Base-by-base conservation (phyloP, 2,113 vertebrate species). In the Alligator mississippiensis region DNA sequence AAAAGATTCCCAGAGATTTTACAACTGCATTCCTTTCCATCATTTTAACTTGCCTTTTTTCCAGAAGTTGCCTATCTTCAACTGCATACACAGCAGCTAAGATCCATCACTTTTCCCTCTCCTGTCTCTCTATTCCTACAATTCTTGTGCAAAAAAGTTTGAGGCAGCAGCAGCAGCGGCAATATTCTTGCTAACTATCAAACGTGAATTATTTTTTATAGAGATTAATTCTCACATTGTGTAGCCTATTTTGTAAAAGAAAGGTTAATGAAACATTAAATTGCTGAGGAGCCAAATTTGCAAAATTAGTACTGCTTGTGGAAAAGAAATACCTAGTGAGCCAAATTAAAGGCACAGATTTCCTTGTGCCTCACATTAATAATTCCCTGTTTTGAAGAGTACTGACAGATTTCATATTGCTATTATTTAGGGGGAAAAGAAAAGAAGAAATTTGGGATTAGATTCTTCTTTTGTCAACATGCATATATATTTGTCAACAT, bases 1-100 rank as follows among this genome's bases (percentile, higher is more conserved):
- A n/a, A 91, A 90, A 75, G 27, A 30, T 81, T 74, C 81, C 16
- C 28, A 76, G 15, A 77, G 64, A 60, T 59, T 92, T 85, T 82
- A 30, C 14, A 75, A 4, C 21, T 0, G 1, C 8, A 38, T 68
- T 87, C 21, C 57, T 84, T 70, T 92, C 78, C 14, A 7, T 84
- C 55, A 64, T 66, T 88, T 30, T 62, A 84, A 79, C 2, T 87
- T 81, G 81, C 59, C 60, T 59, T 63, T 81, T 28, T 70, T 80
- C 86, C 60, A 88, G 79, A 34, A 3, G 47, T 16, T 63, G 28
- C 13, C 27, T 92, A 2, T 85, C 76, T 63, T 93, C 19, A 82
- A 47, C 83, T 83, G 47, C 77, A 24, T 72, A 78, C 16, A 57
- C 5, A 4, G 16, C 11, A 75, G 79, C 22, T 75, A 76, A 96